These are phyloP conservation scores for Canis aureus DNA, from an alignment of 2,113 vertebrate genomes.

Conservation along the genomic window DNA sequence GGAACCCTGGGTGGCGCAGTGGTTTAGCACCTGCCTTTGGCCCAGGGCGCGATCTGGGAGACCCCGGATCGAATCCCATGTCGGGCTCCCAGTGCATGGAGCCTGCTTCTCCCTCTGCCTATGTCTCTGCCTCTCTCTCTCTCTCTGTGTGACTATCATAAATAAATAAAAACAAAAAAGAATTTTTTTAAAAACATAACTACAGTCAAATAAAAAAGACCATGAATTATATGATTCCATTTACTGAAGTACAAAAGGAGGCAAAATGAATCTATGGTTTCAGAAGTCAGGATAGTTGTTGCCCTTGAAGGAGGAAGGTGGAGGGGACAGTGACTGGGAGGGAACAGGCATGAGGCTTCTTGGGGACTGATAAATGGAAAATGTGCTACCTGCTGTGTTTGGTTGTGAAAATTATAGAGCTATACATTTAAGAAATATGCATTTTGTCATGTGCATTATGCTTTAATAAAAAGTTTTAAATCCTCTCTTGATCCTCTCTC, in stretches of 20 bases:
- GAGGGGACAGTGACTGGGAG: background rate
- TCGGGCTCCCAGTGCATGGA: no score
- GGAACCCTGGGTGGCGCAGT: no score
- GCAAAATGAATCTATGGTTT: background rate
- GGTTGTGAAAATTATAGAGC: constrained; percentile 30
- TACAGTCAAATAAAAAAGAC: background rate
- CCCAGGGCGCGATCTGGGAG: no score
- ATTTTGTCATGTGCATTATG: background rate
- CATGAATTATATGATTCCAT: background rate
- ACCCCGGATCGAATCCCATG: no score
- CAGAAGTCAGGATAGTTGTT: background rate
- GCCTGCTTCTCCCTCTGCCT: no score
- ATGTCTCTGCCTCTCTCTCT: no score
- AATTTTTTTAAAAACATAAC: background rate
- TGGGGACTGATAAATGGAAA: background rate
- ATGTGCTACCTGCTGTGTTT: background rate
- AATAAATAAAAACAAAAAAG: no score
- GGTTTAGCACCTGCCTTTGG: no score
- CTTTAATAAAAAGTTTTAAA: background rate
- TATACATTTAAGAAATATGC: background rate
- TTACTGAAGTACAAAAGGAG: background rate
- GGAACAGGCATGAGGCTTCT: background rate
- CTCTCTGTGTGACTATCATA: no score
- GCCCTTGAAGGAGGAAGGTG: background rate
- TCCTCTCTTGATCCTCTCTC: background rate